Evolutionary conservation across 2,888 invertebrate species (phyloP).

Genomic region (Tineola bisselliella): DNA sequence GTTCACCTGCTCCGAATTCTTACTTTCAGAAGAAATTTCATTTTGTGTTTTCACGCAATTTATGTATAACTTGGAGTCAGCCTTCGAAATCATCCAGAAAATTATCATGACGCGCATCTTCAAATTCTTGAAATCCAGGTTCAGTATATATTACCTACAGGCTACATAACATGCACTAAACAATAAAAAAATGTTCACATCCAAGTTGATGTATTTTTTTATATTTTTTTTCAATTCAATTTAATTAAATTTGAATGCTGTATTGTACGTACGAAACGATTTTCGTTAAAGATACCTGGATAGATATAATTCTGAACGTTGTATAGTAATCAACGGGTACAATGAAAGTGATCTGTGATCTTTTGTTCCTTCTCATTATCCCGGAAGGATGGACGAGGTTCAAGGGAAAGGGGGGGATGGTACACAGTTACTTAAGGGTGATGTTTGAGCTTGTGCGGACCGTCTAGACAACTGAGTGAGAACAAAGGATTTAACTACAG

Average conservation of each 20-base stretch:
- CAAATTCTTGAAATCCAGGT: too few species aligned
- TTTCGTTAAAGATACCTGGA: not conserved
- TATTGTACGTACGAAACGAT: too few species aligned
- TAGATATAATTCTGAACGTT: not conserved
- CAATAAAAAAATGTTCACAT: too few species aligned
- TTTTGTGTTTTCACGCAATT: not conserved
- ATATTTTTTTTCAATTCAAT: too few species aligned
- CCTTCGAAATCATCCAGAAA: not conserved
- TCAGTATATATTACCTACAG: too few species aligned
- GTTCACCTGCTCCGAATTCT: constrained; percentile 33
- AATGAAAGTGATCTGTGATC: not conserved
- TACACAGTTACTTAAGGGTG: constrained; percentile 8
- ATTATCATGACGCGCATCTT: too few species aligned
- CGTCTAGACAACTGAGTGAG: constrained; percentile 11
- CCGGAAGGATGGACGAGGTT: constrained; percentile 2
- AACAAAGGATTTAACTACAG: constrained; percentile 11
- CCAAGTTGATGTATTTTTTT: too few species aligned
- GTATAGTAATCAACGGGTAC: not conserved
- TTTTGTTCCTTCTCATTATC: constrained; percentile 6
- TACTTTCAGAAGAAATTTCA: constrained; percentile 16
- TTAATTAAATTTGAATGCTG: too few species aligned
- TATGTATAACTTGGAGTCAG: not conserved
- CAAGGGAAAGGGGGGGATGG: not conserved
- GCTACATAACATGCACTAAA: too few species aligned
- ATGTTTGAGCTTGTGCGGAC: not conserved